phyloP scores from a whole-genome alignment of 2,888 invertebrate genomes.

The Lycocerus yunnanus region DNA sequence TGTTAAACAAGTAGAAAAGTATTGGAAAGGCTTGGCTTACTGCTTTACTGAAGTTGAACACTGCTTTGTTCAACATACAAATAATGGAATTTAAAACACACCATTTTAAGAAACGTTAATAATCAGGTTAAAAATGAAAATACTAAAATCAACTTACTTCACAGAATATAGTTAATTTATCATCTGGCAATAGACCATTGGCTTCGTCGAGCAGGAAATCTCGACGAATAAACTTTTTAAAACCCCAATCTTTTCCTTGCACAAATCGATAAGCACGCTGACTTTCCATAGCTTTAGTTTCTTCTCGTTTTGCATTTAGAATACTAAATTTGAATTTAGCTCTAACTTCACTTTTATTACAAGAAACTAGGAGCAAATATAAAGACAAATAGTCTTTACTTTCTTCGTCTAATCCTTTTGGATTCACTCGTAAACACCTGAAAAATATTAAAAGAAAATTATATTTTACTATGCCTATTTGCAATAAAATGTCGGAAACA shows the following conservation, averaged over 20 bases:
- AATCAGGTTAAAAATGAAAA: neutral
- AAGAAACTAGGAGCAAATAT: constrained; percentile 97
- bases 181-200: constrained; percentile 97
- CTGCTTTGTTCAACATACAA: neutral
- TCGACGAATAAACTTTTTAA: constrained; percentile 99
- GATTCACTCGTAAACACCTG: constrained; percentile 98
- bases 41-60: neutral
- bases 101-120: neutral
- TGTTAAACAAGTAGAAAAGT: neutral
- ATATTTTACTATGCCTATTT: neutral
- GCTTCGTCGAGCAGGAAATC: constrained; percentile 99
- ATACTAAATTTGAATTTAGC: constrained; percentile 99
- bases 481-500: neutral
- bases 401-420: constrained; percentile 99
- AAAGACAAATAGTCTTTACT: constrained; percentile 99
- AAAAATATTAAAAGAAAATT: constrained; percentile 33
- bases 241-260: constrained; percentile 99
- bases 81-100: neutral
- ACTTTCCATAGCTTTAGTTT: constrained; percentile 99
- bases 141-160: constrained; percentile 69
- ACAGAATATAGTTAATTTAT: constrained; percentile 99
- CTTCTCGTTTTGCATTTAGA: constrained; percentile 99
- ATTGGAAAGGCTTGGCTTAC: neutral
- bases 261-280: constrained; percentile 98
- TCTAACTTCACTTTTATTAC: constrained; percentile 99